A percentile compares a stretch with the other conserved stretches of the same genome.
Evolutionary conservation across 2,888 invertebrate species (phyloP).

Genomic region (Galeruca laticollis): DNA sequence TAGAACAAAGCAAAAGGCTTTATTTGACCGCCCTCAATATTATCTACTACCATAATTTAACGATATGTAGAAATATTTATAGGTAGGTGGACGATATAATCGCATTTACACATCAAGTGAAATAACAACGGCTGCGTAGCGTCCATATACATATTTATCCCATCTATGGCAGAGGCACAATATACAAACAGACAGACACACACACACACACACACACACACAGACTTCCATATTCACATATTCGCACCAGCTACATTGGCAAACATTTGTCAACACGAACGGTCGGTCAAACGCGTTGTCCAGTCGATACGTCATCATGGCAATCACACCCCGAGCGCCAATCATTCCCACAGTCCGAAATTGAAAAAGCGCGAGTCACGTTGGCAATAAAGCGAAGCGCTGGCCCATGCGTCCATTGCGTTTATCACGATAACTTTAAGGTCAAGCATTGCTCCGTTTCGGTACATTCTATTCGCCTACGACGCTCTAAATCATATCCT

Average conservation of each 20-base stretch:
- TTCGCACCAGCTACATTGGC: slow-evolving; percentile 55
- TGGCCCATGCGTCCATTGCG: slow-evolving; percentile 66
- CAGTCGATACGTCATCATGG: slow-evolving; percentile 67
- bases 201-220: slow-evolving; percentile 24
- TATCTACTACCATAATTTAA: slow-evolving; percentile 42
- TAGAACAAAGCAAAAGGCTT: slow-evolving; percentile 40
- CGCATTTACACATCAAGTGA: slow-evolving; percentile 43
- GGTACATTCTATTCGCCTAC: slow-evolving; percentile 42
- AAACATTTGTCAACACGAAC: slow-evolving; percentile 62
- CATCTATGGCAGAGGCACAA: slow-evolving; percentile 49
- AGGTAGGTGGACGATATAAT: slow-evolving; percentile 45
- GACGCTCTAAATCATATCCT: slow-evolving; percentile 57
- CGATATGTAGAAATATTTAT: slow-evolving; percentile 48
- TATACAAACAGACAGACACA: slow-evolving; percentile 31
- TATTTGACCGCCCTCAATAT: slow-evolving; percentile 26
- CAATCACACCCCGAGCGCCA: slow-evolving; percentile 68
- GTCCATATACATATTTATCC: slow-evolving; percentile 52
- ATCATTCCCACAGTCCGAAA: slow-evolving; percentile 67
- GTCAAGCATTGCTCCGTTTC: slow-evolving; percentile 48
- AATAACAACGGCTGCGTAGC: slow-evolving; percentile 44
- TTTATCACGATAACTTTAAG: slow-evolving; percentile 65
- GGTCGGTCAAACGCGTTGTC: slow-evolving; percentile 60
- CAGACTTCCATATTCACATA: slow-evolving; percentile 37
- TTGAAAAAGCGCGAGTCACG: slow-evolving; percentile 69
- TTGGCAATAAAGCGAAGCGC: slow-evolving; percentile 67